These are phyloP conservation scores for Charadrius vociferus DNA, from an alignment of 2,113 vertebrate species.

Conservation along the genomic window DNA sequence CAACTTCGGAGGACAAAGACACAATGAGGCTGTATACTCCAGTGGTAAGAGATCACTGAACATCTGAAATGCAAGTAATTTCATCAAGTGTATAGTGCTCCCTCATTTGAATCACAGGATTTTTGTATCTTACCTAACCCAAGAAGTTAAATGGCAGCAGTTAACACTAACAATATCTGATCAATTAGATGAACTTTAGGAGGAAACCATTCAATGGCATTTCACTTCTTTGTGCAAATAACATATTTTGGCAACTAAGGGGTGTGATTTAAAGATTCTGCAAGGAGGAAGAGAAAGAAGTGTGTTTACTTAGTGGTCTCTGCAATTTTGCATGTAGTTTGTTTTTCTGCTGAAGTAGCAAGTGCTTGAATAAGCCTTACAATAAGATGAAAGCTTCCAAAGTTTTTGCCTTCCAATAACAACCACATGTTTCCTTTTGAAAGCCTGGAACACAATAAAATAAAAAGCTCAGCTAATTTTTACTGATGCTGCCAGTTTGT, in stretches of 20 bases:
- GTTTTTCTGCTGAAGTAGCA: conserved; percentile 65
- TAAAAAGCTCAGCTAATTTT: conserved; percentile 24
- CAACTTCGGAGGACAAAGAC: background rate
- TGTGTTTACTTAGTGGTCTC: conserved; percentile 29
- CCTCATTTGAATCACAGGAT: background rate
- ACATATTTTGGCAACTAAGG: conserved; percentile 11
- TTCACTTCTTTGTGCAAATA: background rate
- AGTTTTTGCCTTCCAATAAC: conserved; percentile 28
- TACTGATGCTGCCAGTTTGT: background rate
- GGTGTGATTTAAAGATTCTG: conserved; percentile 9
- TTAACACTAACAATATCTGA: background rate
- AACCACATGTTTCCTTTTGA: background rate
- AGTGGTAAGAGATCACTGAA: background rate
- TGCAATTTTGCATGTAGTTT: conserved; percentile 11
- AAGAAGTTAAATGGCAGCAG: background rate
- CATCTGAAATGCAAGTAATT: background rate
- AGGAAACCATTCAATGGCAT: background rate
- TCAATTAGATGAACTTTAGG: background rate
- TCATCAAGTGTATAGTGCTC: background rate
- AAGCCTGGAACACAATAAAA: background rate
- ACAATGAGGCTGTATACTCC: background rate
- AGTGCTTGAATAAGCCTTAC: conserved; percentile 42
- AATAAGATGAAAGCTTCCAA: conserved; percentile 39
- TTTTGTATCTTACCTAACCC: background rate
- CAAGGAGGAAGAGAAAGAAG: conserved; percentile 57